Conservation (phyloP, 2,113 vertebrate species). For the Paradoxurus hermaphroditus region DNA sequence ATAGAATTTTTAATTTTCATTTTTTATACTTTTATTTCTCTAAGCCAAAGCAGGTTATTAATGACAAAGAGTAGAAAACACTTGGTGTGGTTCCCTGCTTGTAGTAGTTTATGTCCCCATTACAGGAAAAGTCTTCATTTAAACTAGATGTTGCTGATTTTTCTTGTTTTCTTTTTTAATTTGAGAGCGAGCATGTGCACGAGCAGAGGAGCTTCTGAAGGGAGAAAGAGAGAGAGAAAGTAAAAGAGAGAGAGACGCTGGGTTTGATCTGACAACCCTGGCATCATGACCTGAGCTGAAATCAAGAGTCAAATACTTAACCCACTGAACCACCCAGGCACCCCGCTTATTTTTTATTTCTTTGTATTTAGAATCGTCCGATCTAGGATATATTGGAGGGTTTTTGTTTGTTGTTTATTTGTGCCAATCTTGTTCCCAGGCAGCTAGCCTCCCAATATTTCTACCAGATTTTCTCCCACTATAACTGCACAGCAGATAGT, state of each 20-base stretch:
- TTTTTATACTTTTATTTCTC: conserved; percentile 16
- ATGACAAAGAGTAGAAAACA: neutral
- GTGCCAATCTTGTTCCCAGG: neutral
- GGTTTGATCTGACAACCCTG: too few relatives aligned
- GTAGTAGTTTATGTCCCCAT: neutral
- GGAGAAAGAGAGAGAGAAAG: too few relatives aligned
- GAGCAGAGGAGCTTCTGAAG: too few relatives aligned
- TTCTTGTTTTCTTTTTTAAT: too few relatives aligned
- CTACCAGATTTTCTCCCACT: neutral
- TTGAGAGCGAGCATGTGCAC: too few relatives aligned
- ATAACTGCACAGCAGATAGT: neutral
- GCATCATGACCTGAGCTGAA: too few relatives aligned
- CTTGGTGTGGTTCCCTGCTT: neutral
- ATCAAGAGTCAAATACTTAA: too few relatives aligned
- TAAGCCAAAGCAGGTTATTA: conserved; percentile 24
- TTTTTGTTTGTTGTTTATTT: neutral
- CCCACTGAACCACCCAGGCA: too few relatives aligned
- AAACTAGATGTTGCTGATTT: neutral
- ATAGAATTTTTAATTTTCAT: neutral
- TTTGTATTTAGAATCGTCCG: neutral
- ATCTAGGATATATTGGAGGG: neutral
- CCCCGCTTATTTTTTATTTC: neutral
- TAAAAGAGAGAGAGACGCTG: too few relatives aligned
- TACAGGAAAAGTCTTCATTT: neutral
- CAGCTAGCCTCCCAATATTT: neutral